Conservation (phyloP, 2,797 vertebrate genomes). For the Hafferia zeledoni region DNA sequence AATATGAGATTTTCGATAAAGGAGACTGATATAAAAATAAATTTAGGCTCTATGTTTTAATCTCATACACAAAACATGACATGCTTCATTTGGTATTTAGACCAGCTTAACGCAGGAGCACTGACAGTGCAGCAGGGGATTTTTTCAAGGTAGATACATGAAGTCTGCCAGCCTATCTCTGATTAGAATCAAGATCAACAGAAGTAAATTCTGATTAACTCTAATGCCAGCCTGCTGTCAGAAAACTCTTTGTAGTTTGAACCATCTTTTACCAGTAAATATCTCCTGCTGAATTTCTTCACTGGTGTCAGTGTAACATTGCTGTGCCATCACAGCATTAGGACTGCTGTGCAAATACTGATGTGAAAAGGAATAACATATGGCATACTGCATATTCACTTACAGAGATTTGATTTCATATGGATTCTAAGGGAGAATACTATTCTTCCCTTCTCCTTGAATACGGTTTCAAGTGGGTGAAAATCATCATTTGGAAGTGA, state of each 20-base stretch:
- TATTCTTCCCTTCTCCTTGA: background rate
- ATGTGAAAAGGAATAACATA: background rate
- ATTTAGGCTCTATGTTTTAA: conserved; percentile 15
- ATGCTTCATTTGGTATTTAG: background rate
- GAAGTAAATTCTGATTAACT: conserved; percentile 54
- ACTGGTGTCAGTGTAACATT: background rate
- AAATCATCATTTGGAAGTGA: background rate
- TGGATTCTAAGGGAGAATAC: background rate
- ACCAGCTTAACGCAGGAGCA: background rate
- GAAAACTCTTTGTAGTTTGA: conserved; percentile 3
- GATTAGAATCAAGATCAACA: conserved; percentile 54
- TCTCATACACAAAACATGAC: background rate
- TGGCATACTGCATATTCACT: background rate
- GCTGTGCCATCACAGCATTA: background rate
- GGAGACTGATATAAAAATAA: background rate
- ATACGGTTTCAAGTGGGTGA: background rate
- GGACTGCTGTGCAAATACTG: background rate
- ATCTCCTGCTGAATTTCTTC: conserved; percentile 15
- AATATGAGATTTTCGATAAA: background rate
- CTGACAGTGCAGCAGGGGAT: background rate
- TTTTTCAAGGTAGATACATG: conserved; percentile 22
- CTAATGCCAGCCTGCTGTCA: conserved; percentile 20
- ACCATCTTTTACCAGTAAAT: conserved; percentile 24
- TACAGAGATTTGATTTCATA: background rate
- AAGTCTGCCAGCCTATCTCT: background rate